phyloP scores from a whole-genome alignment of 2,797 vertebrate genomes.

The Acanthis flammea region DNA sequence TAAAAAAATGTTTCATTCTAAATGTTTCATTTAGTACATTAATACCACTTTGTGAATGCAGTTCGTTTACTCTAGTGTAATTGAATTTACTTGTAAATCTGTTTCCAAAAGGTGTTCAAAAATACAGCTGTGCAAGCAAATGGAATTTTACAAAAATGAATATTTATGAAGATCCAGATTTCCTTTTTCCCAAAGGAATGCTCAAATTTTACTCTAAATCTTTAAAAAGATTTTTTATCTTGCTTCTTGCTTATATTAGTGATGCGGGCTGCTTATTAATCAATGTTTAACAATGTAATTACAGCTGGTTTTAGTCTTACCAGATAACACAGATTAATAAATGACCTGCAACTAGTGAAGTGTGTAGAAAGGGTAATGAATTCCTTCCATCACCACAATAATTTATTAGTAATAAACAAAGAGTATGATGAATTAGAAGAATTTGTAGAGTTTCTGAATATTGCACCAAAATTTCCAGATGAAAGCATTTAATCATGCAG shows the following conservation, averaged over 20 bases:
- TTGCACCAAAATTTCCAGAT: slow-evolving; percentile 77
- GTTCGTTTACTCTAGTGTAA: slow-evolving; percentile 68
- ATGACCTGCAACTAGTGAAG: slow-evolving; percentile 87
- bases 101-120: slow-evolving; percentile 74
- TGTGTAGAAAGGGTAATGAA: slow-evolving; percentile 86
- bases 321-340: slow-evolving; percentile 92
- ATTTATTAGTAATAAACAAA: slow-evolving; percentile 87
- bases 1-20: slow-evolving; percentile 56
- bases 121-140: slow-evolving; percentile 76
- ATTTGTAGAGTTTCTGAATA: slow-evolving; percentile 76
- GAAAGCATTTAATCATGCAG: slow-evolving; percentile 77
- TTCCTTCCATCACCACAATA: slow-evolving; percentile 79
- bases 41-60: slow-evolving; percentile 59
- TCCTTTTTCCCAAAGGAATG: slow-evolving; percentile 65
- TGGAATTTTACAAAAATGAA: slow-evolving; percentile 66
- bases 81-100: slow-evolving; percentile 74
- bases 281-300: slow-evolving; percentile 93
- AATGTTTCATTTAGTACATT: slow-evolving; percentile 67
- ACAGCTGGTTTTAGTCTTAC: slow-evolving; percentile 86
- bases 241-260: slow-evolving; percentile 78
- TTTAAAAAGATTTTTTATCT: slow-evolving; percentile 75
- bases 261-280: slow-evolving; percentile 89
- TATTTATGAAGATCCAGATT: slow-evolving; percentile 77
- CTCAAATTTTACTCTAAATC: slow-evolving; percentile 75
- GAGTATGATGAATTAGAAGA: slow-evolving; percentile 77